Conservation (phyloP, 2,888 invertebrate genomes). For the Stictocephala bisonia region DNA sequence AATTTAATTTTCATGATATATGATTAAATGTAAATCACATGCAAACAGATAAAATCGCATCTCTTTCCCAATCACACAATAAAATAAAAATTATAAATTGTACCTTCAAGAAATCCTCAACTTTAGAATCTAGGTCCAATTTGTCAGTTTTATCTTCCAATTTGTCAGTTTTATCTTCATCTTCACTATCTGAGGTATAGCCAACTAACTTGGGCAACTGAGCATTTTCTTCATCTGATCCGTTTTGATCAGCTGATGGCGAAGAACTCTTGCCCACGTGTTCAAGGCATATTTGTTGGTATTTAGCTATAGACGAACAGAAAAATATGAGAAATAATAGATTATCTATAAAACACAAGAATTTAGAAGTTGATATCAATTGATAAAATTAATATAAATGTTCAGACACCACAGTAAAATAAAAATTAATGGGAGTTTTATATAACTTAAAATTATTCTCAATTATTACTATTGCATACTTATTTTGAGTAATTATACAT, state of each 20-base stretch:
- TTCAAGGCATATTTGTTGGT: conserved; percentile 59
- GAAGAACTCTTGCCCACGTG: conserved; percentile 48
- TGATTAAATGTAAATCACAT: not conserved
- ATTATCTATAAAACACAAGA: too few species aligned
- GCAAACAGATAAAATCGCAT: too few species aligned
- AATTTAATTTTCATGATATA: not conserved
- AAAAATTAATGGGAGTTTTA: too few species aligned
- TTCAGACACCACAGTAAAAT: too few species aligned
- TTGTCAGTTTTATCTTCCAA: too few species aligned
- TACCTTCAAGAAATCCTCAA: conserved; percentile 57
- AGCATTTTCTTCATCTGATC: conserved; percentile 20
- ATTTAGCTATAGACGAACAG: conserved; percentile 57
- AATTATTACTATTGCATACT: too few species aligned
- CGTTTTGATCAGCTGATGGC: conserved; percentile 29
- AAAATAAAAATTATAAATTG: too few species aligned
- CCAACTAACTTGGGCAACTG: conserved; percentile 50
- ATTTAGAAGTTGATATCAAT: too few species aligned
- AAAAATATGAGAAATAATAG: not conserved
- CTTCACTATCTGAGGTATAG: conserved; percentile 54
- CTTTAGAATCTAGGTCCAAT: conserved; percentile 54
- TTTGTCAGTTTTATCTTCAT: conserved; percentile 42
- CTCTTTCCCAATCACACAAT: too few species aligned
- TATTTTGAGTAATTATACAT: too few species aligned
- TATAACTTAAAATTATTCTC: too few species aligned
- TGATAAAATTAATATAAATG: too few species aligned